A percentile compares a stretch with the other conserved stretches of the same genome.
These are phyloP conservation scores for Tautogolabrus adspersus DNA, from an alignment of 2,113 vertebrate genomes.

Conservation along the genomic window DNA sequence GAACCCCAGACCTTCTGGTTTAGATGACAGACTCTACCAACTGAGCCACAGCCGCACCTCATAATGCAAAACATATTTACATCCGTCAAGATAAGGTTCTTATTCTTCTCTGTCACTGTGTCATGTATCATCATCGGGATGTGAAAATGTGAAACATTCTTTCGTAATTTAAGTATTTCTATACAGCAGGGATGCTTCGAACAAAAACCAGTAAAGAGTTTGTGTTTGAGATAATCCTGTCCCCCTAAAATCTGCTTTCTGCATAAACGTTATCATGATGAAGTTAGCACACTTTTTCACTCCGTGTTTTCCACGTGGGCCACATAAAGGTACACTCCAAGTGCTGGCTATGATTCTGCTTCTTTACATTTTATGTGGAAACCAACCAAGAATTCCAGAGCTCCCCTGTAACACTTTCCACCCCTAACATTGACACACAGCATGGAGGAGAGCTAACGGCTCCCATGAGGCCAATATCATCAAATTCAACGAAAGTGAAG, in stretches of 20 bases:
- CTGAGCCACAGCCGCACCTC: too few species aligned
- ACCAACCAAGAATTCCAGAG: slow-evolving; percentile 32
- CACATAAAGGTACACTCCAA: slow-evolving; percentile 24
- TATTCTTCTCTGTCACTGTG: too few species aligned
- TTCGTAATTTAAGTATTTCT: too few species aligned
- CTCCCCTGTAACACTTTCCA: slow-evolving; percentile 23
- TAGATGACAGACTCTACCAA: too few species aligned
- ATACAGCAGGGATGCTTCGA: too few species aligned
- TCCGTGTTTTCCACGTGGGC: slow-evolving; percentile 27
- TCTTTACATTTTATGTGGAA: slow-evolving; percentile 59
- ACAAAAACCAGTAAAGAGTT: not conserved
- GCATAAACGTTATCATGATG: slow-evolving; percentile 1
- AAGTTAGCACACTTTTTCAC: slow-evolving; percentile 26
- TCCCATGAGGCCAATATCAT: not conserved
- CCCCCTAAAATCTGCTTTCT: slow-evolving; percentile 16
- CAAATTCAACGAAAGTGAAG: not conserved
- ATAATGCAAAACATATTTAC: too few species aligned
- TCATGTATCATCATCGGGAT: too few species aligned
- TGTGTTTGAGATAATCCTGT: slow-evolving; percentile 27
- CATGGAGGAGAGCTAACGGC: not conserved
- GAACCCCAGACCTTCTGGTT: too few species aligned
- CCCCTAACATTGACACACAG: slow-evolving; percentile 8
- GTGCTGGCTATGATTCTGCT: slow-evolving; percentile 15
- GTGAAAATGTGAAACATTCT: too few species aligned
- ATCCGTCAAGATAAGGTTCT: too few species aligned